phyloP scores from a whole-genome alignment of 2,797 vertebrate genomes.

The Ceyx erithaca region DNA sequence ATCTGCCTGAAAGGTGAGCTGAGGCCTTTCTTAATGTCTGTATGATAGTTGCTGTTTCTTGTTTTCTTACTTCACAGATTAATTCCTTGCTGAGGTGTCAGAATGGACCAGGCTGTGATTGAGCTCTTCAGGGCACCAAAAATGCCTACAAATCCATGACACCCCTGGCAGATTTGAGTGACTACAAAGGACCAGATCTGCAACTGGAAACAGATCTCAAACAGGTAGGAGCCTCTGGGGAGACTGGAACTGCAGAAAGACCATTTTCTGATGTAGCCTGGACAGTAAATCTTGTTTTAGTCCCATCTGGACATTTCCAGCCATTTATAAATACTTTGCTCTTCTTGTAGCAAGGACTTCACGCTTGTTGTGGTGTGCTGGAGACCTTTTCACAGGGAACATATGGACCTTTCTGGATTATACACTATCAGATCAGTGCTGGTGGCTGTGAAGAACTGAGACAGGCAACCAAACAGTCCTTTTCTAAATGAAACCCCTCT shows the following conservation, averaged over 20 bases:
- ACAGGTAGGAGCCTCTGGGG: not conserved
- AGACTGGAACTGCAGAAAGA: not conserved
- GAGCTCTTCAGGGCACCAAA: not conserved
- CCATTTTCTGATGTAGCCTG: not conserved
- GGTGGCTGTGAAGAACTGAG: not conserved
- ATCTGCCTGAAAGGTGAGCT: not conserved
- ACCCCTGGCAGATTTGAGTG: not conserved
- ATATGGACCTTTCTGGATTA: not conserved
- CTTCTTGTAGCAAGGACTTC: not conserved
- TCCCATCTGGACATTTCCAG: not conserved
- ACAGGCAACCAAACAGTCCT: not conserved
- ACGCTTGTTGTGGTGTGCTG: not conserved
- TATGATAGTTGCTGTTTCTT: rapidly evolving
- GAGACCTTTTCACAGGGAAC: not conserved
- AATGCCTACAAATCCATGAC: rapidly evolving
- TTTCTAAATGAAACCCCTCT: not conserved
- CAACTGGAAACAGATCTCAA: not conserved
- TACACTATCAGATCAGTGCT: not conserved
- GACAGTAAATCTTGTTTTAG: not conserved
- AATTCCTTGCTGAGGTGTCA: not conserved
- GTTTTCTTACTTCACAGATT: not conserved
- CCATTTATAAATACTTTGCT: not conserved
- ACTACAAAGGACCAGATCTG: not conserved
- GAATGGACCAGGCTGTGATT: not conserved
- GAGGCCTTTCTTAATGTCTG: not conserved